Conservation (phyloP, 2,797 vertebrate genomes). For the Sebastes iracundus region DNA sequence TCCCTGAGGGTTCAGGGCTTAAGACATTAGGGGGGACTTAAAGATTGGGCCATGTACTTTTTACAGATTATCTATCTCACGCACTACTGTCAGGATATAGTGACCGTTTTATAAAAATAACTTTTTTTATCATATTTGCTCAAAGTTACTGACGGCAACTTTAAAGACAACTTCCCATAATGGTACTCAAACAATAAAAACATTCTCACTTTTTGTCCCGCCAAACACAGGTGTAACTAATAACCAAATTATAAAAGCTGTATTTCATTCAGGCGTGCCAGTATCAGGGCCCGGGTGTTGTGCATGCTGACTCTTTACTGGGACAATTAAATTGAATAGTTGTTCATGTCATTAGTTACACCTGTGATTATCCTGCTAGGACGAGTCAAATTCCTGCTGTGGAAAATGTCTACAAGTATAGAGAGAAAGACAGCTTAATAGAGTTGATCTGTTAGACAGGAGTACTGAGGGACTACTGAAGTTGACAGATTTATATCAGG, state of each 20-base stretch:
- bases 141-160: too few relatives aligned
- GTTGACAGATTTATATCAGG: background rate
- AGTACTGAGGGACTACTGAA: background rate
- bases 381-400: background rate
- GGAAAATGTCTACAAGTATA: background rate
- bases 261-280: too few relatives aligned
- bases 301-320: background rate
- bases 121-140: too few relatives aligned
- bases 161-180: background rate
- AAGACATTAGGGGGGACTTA: too few relatives aligned
- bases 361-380: background rate
- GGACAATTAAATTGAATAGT: background rate
- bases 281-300: background rate
- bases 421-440: background rate
- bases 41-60: too few relatives aligned
- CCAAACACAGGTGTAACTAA: background rate
- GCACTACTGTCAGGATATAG: too few relatives aligned
- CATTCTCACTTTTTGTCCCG: background rate
- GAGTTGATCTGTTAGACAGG: background rate
- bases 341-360: background rate
- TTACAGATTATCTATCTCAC: too few relatives aligned
- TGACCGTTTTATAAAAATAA: too few relatives aligned
- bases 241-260: background rate
- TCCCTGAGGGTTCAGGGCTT: too few relatives aligned
- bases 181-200: background rate